These are phyloP conservation scores for Heliocidaris erythrogramma DNA, from an alignment of 35 echinoderm and acorn worm species.

Conservation along the genomic window DNA sequence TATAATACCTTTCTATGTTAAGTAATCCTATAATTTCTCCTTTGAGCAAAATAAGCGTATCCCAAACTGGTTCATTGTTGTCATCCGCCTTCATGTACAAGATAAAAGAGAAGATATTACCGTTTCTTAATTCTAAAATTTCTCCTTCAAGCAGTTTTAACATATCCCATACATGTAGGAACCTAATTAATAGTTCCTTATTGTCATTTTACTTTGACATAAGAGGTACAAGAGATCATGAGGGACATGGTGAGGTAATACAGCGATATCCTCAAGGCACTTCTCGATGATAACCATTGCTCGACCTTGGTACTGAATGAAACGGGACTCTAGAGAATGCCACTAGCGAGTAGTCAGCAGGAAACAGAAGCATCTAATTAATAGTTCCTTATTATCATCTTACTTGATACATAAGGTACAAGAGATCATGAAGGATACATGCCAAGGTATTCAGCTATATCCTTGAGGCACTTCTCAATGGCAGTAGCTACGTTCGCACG, in stretches of 20 bases:
- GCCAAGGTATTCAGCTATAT: too few relatives aligned
- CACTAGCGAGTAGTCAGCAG: background rate
- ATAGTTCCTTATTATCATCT: too few relatives aligned
- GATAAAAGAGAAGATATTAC: background rate
- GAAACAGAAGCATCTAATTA: background rate
- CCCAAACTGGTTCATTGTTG: background rate
- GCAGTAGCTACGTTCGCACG: too few relatives aligned
- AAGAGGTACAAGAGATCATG: background rate
- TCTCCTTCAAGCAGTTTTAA: background rate
- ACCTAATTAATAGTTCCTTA: constrained; percentile 5
- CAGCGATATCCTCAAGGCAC: background rate
- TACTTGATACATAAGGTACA: too few relatives aligned
- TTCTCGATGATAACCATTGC: background rate
- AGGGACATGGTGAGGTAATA: background rate
- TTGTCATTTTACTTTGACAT: background rate
- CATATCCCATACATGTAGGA: background rate
- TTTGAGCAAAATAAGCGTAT: background rate
- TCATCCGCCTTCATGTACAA: background rate
- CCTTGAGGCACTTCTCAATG: too few relatives aligned
- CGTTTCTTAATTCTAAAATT: background rate
- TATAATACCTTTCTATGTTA: background rate
- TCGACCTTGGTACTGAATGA: background rate
- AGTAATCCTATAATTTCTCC: background rate
- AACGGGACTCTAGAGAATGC: background rate
- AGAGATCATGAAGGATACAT: too few relatives aligned